Conservation (phyloP, 2,888 invertebrate species). For the Bombyx huttoni region DNA sequence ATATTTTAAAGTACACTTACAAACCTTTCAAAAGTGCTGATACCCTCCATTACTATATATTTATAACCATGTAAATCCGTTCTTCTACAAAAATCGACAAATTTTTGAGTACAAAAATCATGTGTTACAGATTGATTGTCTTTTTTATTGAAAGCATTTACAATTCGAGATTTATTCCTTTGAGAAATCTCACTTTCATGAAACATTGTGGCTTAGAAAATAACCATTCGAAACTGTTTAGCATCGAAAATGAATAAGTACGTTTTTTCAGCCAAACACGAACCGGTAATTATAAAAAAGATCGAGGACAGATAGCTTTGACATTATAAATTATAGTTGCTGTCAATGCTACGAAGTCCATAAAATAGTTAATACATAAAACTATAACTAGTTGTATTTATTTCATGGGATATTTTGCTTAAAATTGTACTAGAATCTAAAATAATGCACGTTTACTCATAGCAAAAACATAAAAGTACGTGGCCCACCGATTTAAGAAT, state of each 20-base stretch:
- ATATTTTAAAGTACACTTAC: constrained; percentile 2
- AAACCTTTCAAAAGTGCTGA: constrained; percentile 72
- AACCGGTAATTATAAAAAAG: constrained; percentile 32
- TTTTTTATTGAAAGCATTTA: neutral
- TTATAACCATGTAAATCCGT: constrained; percentile 81
- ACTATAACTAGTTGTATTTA: too few species aligned
- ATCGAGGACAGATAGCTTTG: constrained; percentile 25
- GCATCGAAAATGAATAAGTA: constrained; percentile 18
- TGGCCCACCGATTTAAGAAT: too few species aligned
- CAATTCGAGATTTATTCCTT: neutral
- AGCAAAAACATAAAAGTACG: too few species aligned
- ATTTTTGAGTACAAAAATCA: constrained; percentile 25
- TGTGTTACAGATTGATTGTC: constrained; percentile 15
- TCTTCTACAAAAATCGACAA: constrained; percentile 74
- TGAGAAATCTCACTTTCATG: neutral
- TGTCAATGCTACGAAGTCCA: too few species aligned
- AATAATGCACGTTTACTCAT: too few species aligned
- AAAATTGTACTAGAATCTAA: too few species aligned
- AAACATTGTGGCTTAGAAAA: neutral
- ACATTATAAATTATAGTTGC: too few species aligned
- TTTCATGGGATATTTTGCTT: too few species aligned
- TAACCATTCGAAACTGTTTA: constrained; percentile 1
- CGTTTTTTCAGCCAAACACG: constrained; percentile 20
- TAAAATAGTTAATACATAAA: too few species aligned
- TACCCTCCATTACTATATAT: constrained; percentile 74